A percentile compares a stretch with the other conserved stretches of the same genome.
These are phyloP conservation scores for Cladopsammia gracilis DNA, from an alignment of 64 coral and sea anemone genomes.

Conservation along the genomic window DNA sequence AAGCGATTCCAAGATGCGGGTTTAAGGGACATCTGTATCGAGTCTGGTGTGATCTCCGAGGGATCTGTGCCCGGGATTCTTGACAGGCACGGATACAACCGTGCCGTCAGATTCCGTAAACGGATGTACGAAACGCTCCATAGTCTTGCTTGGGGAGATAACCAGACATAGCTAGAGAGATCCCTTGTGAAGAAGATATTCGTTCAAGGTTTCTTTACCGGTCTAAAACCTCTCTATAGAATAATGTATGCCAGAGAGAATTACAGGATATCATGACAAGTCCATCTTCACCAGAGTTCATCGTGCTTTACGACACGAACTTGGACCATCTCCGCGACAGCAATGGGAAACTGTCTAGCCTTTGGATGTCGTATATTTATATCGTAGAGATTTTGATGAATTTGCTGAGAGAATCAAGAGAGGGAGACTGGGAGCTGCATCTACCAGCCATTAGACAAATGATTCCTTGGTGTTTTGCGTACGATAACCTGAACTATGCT, in stretches of 20 bases:
- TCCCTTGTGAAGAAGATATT: background rate
- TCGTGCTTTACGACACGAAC: background rate
- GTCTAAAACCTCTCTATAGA: background rate
- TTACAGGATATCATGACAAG: background rate
- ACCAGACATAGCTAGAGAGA: background rate
- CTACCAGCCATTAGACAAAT: constrained; percentile 33
- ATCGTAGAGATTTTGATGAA: constrained; percentile 65
- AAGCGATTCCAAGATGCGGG: constrained; percentile 57
- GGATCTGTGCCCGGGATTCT: constrained; percentile 51
- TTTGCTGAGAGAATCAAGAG: constrained; percentile 34
- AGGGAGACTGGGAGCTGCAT: constrained; percentile 78
- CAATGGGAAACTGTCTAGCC: constrained; percentile 57
- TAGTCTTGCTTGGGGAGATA: constrained; percentile 21
- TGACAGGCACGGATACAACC: constrained; percentile 56
- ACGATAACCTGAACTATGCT: constrained; percentile 75
- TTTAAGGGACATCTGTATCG: constrained; percentile 29
- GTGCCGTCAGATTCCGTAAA: constrained; percentile 58
- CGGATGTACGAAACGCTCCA: constrained; percentile 53
- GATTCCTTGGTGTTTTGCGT: constrained; percentile 77
- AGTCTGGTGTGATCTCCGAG: constrained; percentile 33
- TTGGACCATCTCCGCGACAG: constrained; percentile 11
- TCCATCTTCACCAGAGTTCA: background rate
- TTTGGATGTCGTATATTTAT: constrained; percentile 70
- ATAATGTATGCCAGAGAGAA: constrained; percentile 37
- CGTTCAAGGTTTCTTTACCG: background rate